Percentiles rank a stretch among this genome's conserved stretches.
Evolutionary conservation across 2,888 invertebrate genomes (phyloP).

Genomic region (Tuberolachnus salignus): DNA sequence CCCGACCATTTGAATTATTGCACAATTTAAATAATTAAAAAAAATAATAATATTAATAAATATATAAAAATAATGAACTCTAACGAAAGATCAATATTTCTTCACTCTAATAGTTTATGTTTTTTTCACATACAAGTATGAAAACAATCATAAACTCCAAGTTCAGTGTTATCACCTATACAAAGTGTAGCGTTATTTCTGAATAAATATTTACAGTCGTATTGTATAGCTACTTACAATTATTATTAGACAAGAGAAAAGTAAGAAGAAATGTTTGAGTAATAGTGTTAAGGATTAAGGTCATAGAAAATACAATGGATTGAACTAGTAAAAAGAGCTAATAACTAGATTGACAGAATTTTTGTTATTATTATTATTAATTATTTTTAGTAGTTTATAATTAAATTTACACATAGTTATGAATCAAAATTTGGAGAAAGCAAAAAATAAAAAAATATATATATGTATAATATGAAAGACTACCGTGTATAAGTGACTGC

Average conservation of each 20-base stretch:
- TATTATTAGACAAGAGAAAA: background rate
- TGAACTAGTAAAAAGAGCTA: constrained; percentile 10
- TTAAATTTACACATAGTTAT: constrained; percentile 22
- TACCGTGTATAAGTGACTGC: constrained; percentile 42
- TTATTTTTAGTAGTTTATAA: constrained; percentile 33
- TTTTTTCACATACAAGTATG: constrained; percentile 25
- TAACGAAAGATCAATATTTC: constrained; percentile 4
- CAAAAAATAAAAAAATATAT: constrained; percentile 18
- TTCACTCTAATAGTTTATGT: background rate
- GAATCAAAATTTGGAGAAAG: constrained; percentile 27
- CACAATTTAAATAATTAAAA: too few relatives aligned
- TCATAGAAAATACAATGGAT: background rate
- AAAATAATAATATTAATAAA: too few relatives aligned
- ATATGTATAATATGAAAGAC: constrained; percentile 13
- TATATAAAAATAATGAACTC: constrained; percentile 21
- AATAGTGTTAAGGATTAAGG: background rate
- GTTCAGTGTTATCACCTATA: constrained; percentile 17
- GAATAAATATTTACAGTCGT: background rate
- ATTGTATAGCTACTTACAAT: background rate
- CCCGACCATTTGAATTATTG: background rate
- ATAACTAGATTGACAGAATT: background rate
- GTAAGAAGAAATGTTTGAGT: background rate
- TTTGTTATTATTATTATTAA: background rate
- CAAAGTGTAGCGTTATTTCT: background rate
- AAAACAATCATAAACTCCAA: constrained; percentile 26